Evolutionary conservation across 2,113 vertebrate species (phyloP), one percentile per base, ranked within the genome.

Genomic region (Cebus imitator): DNA sequence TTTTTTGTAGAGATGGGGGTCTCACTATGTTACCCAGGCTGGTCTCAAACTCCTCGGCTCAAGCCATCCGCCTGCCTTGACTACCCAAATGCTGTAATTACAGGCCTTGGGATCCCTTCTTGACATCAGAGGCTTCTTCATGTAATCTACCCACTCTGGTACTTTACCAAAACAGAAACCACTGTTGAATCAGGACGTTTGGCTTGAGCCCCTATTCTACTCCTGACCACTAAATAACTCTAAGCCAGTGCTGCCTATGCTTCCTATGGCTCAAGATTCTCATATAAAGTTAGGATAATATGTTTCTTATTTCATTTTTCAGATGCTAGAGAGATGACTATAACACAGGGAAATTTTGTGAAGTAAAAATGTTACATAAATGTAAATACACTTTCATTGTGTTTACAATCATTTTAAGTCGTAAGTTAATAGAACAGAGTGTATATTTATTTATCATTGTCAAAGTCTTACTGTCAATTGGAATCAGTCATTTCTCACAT

Each of bases 351-450:
- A 78, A 91, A 70, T 37, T 75, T 68, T 89, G 35, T 86, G 40
- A 89, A 88, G 43, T 96, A 90, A 96, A 86, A 85, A 73, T 40
- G 50, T 35, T 68, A 79, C 8, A n/a, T 40, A 87, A 85, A 95
- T 76, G 13, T 80, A 45, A 72, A 61, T 14, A 75, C 3, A 37
- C 11, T 90, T 95, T 50, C 81, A n/a, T 25, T 64, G 11, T 35
- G 23, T 94, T 92, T 84, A 84, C 52, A 68, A 48, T 55, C n/a
- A 95, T 58, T 91, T 91, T 76, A 50, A 80, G 78, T 40, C 12
- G 81, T 82, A 52, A 73, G 82, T 79, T 16, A 14, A 1, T 84
- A n/a, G 37, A 85, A 86, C 16, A 87, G 93, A 92, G 61, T 17
- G 27, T 17, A 43, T 37, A 57, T 72, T 90, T 87, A 64, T 83